Evolutionary conservation across 2,888 invertebrate species (phyloP).

Genomic region (Scaptomyza caliginosa): DNA sequence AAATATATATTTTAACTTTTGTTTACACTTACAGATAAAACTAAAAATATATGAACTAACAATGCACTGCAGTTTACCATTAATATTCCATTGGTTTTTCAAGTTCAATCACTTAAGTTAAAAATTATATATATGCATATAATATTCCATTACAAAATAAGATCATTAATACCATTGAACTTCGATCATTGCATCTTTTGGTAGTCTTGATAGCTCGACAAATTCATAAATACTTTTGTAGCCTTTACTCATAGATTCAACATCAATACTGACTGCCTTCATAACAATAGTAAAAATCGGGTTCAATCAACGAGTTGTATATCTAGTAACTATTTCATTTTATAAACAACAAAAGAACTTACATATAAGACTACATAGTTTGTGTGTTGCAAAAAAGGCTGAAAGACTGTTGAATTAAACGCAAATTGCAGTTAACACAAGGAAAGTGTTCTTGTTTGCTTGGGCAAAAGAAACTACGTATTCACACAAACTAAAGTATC

Average conservation of each 20-base stretch:
- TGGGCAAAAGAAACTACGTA: too few relatives aligned
- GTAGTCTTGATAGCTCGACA: not conserved
- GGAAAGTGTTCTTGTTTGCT: too few relatives aligned
- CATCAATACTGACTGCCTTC: too few relatives aligned
- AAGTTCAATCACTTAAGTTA: not conserved
- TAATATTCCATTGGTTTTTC: constrained; percentile 31
- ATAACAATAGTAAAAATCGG: not conserved
- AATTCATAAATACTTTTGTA: not conserved
- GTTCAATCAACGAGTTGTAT: too few relatives aligned
- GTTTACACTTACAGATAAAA: constrained; percentile 22
- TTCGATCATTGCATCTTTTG: not conserved
- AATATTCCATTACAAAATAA: not conserved
- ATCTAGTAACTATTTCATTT: too few relatives aligned
- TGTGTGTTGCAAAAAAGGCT: too few relatives aligned
- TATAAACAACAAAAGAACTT: too few relatives aligned
- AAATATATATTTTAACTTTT: constrained; percentile 16
- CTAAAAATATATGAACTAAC: constrained; percentile 18
- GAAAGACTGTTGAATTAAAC: too few relatives aligned
- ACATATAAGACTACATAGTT: too few relatives aligned
- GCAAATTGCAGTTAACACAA: too few relatives aligned
- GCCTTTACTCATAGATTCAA: not conserved
- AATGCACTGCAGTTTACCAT: constrained; percentile 22
- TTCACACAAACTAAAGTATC: too few relatives aligned
- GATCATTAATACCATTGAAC: too few relatives aligned
- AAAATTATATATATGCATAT: not conserved